phyloP scores from a whole-genome alignment of 2,888 invertebrate genomes.

The Ennomos quercinarius region DNA sequence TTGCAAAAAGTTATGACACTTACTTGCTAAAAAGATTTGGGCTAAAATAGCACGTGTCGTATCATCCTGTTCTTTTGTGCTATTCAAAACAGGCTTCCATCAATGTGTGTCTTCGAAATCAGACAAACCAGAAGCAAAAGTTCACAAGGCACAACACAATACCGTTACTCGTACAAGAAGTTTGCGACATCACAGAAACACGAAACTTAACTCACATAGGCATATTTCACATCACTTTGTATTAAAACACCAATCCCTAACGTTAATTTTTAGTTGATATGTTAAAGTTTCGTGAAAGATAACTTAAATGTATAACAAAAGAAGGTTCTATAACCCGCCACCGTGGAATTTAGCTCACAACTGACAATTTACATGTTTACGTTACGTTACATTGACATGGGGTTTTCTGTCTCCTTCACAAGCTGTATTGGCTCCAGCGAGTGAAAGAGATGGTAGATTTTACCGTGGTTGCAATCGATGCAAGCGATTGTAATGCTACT shows the following conservation, averaged over 20 bases:
- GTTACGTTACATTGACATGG: conserved; percentile 66
- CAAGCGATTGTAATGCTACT: conserved; percentile 37
- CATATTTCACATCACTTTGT: conserved; percentile 27
- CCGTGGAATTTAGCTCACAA: conserved; percentile 65
- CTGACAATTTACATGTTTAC: conserved; percentile 73
- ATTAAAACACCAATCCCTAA: conserved; percentile 5
- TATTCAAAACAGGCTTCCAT: conserved; percentile 61
- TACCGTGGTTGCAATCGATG: conserved; percentile 48
- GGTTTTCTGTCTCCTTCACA: conserved; percentile 50
- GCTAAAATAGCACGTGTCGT: conserved; percentile 60
- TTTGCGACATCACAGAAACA: conserved; percentile 41
- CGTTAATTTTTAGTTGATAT: conserved; percentile 2
- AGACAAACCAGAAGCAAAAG: conserved; percentile 55
- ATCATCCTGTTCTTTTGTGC: conserved; percentile 61
- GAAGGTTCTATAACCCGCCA: conserved; percentile 49
- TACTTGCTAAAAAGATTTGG: conserved; percentile 27
- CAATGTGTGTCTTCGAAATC: conserved; percentile 72
- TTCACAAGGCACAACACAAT: conserved; percentile 55
- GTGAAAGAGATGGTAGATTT: conserved; percentile 44
- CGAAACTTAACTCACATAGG: conserved; percentile 43
- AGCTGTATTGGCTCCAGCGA: neutral
- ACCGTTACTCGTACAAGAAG: conserved; percentile 43
- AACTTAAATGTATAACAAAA: conserved; percentile 22
- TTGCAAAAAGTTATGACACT: conserved; percentile 16
- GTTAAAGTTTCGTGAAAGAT: conserved; percentile 21